These are phyloP conservation scores for Drosophila kikkawai DNA, from an alignment of 1,140 invertebrate genomes.

Conservation along the genomic window DNA sequence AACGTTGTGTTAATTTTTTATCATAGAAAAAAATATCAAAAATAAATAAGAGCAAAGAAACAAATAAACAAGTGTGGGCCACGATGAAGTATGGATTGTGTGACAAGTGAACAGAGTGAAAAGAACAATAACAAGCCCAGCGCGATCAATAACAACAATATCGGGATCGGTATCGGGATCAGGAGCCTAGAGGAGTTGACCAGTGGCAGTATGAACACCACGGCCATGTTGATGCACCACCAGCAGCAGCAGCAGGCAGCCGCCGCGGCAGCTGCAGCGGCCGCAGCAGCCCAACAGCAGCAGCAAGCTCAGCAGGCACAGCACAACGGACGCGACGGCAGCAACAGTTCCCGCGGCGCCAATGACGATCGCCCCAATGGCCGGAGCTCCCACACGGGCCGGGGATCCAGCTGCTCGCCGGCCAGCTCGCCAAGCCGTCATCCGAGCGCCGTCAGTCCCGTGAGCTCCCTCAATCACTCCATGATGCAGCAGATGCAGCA, in stretches of 20 bases:
- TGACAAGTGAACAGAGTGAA: conserved; percentile 88
- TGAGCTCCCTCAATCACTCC: conserved; percentile 84
- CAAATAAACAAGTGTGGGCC: conserved; percentile 52
- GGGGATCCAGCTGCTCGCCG: conserved; percentile 86
- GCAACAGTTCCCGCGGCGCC: conserved; percentile 74
- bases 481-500: conserved; percentile 85
- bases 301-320: conserved; percentile 59
- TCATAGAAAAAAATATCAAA: conserved; percentile 40
- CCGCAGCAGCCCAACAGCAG: conserved; percentile 42
- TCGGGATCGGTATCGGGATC: conserved; percentile 41
- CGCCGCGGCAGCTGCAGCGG: conserved; percentile 62
- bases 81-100: conserved; percentile 87
- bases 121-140: conserved; percentile 85
- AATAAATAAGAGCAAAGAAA: conserved; percentile 27
- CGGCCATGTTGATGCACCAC: conserved; percentile 83
- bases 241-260: conserved; percentile 77
- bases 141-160: conserved; percentile 86
- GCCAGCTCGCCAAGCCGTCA: conserved; percentile 84
- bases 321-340: conserved; percentile 74
- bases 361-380: conserved; percentile 76
- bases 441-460: conserved; percentile 85
- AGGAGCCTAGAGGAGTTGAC: conserved; percentile 49
- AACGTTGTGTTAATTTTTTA: conserved; percentile 44
- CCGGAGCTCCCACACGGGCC: conserved; percentile 77
- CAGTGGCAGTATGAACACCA: conserved; percentile 80